Percentiles rank a stretch among this genome's conserved stretches.
These are phyloP conservation scores for Eumerus sabulonum DNA, from an alignment of 2,888 invertebrate species.

Conservation along the genomic window DNA sequence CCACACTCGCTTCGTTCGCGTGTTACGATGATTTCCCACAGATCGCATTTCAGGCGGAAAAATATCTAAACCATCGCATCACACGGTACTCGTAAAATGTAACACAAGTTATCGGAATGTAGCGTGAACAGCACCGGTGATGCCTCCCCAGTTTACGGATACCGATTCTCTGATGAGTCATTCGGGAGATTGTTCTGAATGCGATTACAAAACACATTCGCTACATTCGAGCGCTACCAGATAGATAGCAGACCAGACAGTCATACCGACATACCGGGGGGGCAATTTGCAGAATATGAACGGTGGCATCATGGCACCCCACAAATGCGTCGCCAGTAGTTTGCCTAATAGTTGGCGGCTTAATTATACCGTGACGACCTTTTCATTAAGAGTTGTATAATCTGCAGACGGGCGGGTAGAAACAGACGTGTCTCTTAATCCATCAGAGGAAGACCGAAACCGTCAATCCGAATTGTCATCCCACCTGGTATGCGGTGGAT, in stretches of 20 bases:
- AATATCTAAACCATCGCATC: slow-evolving; percentile 31
- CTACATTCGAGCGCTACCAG: too few relatives aligned
- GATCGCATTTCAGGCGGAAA: slow-evolving; percentile 65
- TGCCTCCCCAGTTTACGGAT: slow-evolving; percentile 37
- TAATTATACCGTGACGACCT: slow-evolving; percentile 50
- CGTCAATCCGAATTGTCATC: neutral
- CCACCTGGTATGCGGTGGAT: too few relatives aligned
- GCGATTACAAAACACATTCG: slow-evolving; percentile 22
- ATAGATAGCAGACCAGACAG: too few relatives aligned
- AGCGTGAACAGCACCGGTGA: slow-evolving; percentile 51
- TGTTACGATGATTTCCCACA: slow-evolving; percentile 24
- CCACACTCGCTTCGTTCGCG: slow-evolving; percentile 5
- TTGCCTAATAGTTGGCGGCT: slow-evolving; percentile 26
- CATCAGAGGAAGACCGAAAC: slow-evolving; percentile 29
- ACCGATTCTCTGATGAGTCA: slow-evolving; percentile 10
- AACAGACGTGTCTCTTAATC: slow-evolving; percentile 8
- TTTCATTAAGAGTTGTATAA: slow-evolving; percentile 43
- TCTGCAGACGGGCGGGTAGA: slow-evolving; percentile 11
- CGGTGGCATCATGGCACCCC: slow-evolving; percentile 13
- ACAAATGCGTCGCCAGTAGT: slow-evolving; percentile 10
- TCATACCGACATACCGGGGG: slow-evolving; percentile 14
- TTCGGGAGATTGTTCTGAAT: slow-evolving; percentile 31
- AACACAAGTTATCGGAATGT: slow-evolving; percentile 65
- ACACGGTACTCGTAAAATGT: slow-evolving; percentile 50
- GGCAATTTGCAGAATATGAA: slow-evolving; percentile 10